Conservation (phyloP, 2,113 vertebrate species). For the Dolichotis patagonum region DNA sequence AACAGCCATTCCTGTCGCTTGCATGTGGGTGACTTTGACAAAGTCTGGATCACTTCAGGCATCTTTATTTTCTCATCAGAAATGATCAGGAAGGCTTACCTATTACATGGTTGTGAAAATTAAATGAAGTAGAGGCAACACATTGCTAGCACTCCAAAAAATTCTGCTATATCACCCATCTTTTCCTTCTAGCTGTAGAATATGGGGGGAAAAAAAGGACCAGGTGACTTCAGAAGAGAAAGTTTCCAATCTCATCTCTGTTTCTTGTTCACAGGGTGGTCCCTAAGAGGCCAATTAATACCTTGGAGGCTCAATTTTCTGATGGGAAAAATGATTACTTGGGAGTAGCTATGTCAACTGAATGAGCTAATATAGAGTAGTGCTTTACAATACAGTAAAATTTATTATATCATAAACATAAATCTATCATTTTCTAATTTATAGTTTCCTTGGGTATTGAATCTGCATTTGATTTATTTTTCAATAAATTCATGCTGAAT, state of each 20-base stretch:
- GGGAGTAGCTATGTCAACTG: not conserved
- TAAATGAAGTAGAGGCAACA: not conserved
- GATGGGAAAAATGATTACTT: not conserved
- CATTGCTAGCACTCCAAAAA: not conserved
- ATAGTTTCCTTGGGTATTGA: not conserved
- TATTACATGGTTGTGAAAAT: not conserved
- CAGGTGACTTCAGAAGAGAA: not conserved
- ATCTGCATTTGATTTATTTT: conserved; percentile 22
- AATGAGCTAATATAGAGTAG: not conserved
- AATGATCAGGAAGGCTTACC: not conserved
- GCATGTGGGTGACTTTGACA: not conserved
- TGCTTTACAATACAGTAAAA: not conserved
- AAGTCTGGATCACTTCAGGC: not conserved
- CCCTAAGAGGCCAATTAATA: not conserved
- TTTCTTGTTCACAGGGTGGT: not conserved
- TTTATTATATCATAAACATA: conserved; percentile 7
- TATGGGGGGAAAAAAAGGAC: not conserved
- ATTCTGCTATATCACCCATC: not conserved
- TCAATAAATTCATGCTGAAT: conserved; percentile 14
- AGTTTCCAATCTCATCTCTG: not conserved
- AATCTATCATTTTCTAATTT: not conserved
- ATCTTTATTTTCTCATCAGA: not conserved
- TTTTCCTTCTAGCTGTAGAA: not conserved
- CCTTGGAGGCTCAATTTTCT: not conserved
- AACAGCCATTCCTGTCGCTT: not conserved